Base-by-base conservation (phyloP, 1,140 invertebrate genomes). In the Luehdorfia chinensis region DNA sequence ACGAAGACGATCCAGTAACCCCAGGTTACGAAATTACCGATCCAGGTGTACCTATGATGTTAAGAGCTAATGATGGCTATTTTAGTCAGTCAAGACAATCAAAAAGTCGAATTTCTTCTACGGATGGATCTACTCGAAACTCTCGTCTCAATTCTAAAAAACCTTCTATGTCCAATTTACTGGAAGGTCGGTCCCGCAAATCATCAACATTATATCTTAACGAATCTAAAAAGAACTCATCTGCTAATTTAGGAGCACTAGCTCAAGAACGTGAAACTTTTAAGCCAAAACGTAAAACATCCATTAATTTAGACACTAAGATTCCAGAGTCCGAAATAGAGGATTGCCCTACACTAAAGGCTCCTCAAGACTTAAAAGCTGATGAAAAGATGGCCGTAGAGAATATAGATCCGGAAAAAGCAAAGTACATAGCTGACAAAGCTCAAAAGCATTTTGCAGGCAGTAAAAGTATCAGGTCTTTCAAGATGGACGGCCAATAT, bases 11-110 rank as follows among this genome's bases (percentile, higher is more conserved):
- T 56, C 86, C 87, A 9, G 70, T 88, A 12, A 87, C 87, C 18
- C 76, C 87, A 6, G 90, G 90, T 30, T 91, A 91, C 64, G 91
- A 92, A 83, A 91, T 93, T 25, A 90, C 88, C 9, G 90, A 90
- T 52, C 89, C 90, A 2, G 90, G 88, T 45, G 86, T 90, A 2
- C 90, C 90, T 1, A 92, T 92, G 91, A 88, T 93, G 83, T 83
- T 90, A 9, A 69, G 84, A 36, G 88, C 90, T 2, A 93, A 92
- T 55, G 91, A 93, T 58, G 91, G 91, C 5, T 92, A 90, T 84
- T 92, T 88, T 37, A 85, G 76, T 47, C 70, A 80, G 23, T 83
- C 79, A 8, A 79, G 78, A 15, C 79, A 84, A 54, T 90, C 80
- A 31, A 84, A 64, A 70, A 88, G 66, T 61, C 84, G 85, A 46